phyloP scores from a whole-genome alignment of 1,140 invertebrate species.

The Papilio polyxenes region DNA sequence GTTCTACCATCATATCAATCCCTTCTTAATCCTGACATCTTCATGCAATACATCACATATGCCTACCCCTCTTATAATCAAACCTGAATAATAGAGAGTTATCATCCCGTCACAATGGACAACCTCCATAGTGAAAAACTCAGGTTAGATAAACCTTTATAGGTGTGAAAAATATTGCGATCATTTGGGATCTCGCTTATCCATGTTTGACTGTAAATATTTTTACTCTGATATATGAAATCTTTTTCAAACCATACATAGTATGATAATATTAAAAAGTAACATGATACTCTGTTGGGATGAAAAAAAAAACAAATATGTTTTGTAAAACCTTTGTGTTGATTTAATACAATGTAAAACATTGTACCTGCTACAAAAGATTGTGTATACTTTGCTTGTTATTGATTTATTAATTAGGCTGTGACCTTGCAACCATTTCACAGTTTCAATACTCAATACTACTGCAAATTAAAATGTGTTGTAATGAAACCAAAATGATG shows the following conservation, averaged over 20 bases:
- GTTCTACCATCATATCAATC: too few relatives aligned
- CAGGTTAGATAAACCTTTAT: too few relatives aligned
- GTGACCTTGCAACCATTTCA: constrained; percentile 24
- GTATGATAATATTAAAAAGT: background rate
- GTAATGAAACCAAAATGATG: background rate
- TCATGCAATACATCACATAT: too few relatives aligned
- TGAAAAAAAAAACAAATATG: background rate
- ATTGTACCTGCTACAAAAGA: background rate
- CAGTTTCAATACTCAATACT: constrained; percentile 1
- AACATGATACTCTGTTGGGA: background rate
- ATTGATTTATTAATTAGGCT: constrained; percentile 20
- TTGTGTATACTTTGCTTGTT: background rate
- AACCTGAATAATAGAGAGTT: too few relatives aligned
- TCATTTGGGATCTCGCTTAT: too few relatives aligned
- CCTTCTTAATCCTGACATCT: too few relatives aligned
- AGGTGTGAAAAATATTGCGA: too few relatives aligned
- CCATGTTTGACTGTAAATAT: too few relatives aligned
- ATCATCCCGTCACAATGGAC: too few relatives aligned
- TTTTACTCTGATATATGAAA: too few relatives aligned
- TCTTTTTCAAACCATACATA: background rate
- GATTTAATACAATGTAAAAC: constrained; percentile 16
- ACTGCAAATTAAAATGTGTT: constrained; percentile 2
- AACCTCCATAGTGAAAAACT: too few relatives aligned
- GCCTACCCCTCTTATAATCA: too few relatives aligned
- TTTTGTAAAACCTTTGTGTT: background rate